phyloP scores from a whole-genome alignment of 1,140 invertebrate genomes.

The Drosophila sucinea region DNA sequence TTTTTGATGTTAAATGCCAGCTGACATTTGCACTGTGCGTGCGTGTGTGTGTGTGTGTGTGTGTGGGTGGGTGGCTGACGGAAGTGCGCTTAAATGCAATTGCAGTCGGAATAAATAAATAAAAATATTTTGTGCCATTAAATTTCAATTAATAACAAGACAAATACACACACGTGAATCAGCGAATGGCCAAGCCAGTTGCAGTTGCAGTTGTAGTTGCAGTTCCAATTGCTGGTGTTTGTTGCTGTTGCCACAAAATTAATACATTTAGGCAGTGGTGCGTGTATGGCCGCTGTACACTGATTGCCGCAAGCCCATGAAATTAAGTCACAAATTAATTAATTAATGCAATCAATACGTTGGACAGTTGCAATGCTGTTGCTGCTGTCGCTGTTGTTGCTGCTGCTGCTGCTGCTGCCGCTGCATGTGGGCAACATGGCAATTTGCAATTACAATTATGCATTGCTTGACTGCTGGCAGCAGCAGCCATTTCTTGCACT shows the following conservation, averaged over 20 bases:
- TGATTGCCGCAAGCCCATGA: conserved; percentile 81
- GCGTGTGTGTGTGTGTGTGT: background rate
- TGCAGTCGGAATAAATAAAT: conserved; percentile 78
- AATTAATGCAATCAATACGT: conserved; percentile 82
- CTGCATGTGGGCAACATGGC: conserved; percentile 57
- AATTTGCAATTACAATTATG: conserved; percentile 78
- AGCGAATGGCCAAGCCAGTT: conserved; percentile 19
- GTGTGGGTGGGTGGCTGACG: conserved; percentile 47
- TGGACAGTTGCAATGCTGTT: conserved; percentile 71
- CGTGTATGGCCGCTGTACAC: conserved; percentile 51
- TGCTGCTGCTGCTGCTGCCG: conserved; percentile 30
- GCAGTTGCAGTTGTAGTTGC: conserved; percentile 33
- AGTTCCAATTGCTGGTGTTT: conserved; percentile 23
- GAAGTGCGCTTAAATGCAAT: conserved; percentile 80
- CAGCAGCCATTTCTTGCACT: conserved; percentile 61
- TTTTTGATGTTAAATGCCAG: conserved; percentile 74
- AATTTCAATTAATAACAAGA: conserved; percentile 82
- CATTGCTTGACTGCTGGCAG: conserved; percentile 48
- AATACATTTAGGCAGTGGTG: conserved; percentile 75
- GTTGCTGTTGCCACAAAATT: conserved; percentile 60
- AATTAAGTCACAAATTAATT: conserved; percentile 83
- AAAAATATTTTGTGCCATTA: conserved; percentile 79
- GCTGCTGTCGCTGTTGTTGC: conserved; percentile 27
- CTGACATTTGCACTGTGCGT: conserved; percentile 30
- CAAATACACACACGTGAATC: conserved; percentile 66